Base-by-base conservation (phyloP, 30 jellyfish, hydroid and myxozoan species). In the Nemopilema nomurai region DNA sequence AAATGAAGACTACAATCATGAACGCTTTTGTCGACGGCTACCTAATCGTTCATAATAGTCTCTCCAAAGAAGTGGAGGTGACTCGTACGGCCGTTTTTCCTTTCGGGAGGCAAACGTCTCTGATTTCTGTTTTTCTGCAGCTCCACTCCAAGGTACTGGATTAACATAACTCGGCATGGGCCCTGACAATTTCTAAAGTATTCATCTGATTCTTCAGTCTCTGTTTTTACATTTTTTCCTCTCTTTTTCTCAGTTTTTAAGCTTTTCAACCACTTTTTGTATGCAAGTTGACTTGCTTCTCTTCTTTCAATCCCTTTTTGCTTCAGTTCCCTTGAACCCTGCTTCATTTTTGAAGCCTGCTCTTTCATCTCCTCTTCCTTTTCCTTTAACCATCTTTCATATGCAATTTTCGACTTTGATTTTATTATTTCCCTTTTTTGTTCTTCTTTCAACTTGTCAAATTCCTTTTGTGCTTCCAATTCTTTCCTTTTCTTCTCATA, bases 41-140 rank as follows among this genome's bases (percentile, higher is more conserved):
- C 29, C 57, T 53, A 62, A 16, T 67, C 97, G 33, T 26, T 75
- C 82, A 27, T 89, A 93, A 49, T 53, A 51, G 18, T 89, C 97
- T 74, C 69, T 76, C 97, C 97, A 89, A 26, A 89, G 49, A 52
- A 89, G 51, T 1, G 97, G 97, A 4, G 97, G 97, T 51, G 97
- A 89, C 24, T 78, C 87, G 33, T 57, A 89, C 7, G 64, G 18
- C 30, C 9, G 1, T 13, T 24, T 65, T 18, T 49, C 86, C 18
- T 62, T 49, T 53, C 73, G 16, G 16, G 18, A 18, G 8, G 64
- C 28, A 18, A 6, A n/a, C 16, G 18, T 16, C n/a, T 51, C 67
- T 19, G 21, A 1, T 13, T 28, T 65, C 33, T 30, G 27, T 16
- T 69, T 24, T 27, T 74, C 88, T 16, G 74, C 31, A 19, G 57